Evolutionary conservation across 1,140 invertebrate genomes (phyloP).

Genomic region (Copidosoma floridanum): DNA sequence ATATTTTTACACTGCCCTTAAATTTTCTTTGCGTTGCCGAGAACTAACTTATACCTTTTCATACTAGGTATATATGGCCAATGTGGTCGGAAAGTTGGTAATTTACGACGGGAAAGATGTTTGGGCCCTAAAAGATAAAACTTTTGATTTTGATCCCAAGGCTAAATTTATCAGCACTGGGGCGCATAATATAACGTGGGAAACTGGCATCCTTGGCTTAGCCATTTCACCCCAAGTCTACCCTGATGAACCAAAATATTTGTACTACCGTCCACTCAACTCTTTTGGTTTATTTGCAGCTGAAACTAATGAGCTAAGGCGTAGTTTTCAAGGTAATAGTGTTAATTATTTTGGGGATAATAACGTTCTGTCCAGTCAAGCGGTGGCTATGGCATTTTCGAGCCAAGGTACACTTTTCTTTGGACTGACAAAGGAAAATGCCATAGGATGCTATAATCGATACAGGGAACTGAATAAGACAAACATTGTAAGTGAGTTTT

Average conservation of each 20-base stretch:
- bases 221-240: background rate
- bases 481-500: slow-evolving; percentile 6
- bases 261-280: background rate
- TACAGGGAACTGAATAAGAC: background rate
- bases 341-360: background rate
- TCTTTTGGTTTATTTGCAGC: background rate
- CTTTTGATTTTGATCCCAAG: too few species aligned
- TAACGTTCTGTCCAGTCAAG: background rate
- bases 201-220: background rate
- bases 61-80: too few species aligned
- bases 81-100: too few species aligned
- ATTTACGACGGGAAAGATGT: too few species aligned
- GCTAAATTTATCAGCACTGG: too few species aligned
- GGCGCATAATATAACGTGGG: too few species aligned
- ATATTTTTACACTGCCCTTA: too few species aligned
- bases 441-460: background rate
- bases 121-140: too few species aligned
- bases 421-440: too few species aligned
- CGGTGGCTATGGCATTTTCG: background rate
- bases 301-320: background rate
- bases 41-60: too few species aligned
- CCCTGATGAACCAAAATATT: background rate
- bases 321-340: background rate
- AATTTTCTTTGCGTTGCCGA: too few species aligned
- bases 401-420: too few species aligned